phyloP scores from a whole-genome alignment of 2,888 invertebrate species.

The Selenia dentaria region DNA sequence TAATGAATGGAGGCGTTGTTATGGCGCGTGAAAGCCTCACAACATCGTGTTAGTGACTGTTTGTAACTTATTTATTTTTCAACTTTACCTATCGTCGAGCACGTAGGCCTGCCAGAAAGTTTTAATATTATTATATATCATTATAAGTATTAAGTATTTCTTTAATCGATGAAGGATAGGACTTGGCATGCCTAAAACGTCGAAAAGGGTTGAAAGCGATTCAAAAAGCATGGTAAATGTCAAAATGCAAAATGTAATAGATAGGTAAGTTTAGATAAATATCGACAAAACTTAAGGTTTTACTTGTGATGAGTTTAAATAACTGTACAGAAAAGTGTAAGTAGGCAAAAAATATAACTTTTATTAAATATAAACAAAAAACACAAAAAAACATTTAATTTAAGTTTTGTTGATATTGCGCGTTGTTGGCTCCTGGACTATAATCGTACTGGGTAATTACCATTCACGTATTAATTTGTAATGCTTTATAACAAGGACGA shows the following conservation, averaged over 20 bases:
- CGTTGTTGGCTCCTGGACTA: constrained; percentile 12
- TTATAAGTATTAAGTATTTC: constrained; percentile 5
- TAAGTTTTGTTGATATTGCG: constrained; percentile 14
- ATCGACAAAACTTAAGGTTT: constrained; percentile 14
- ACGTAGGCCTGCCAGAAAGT: constrained; percentile 59
- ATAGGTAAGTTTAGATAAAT: too few species aligned
- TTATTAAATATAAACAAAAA: too few species aligned
- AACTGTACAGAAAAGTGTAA: not conserved
- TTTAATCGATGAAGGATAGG: constrained; percentile 29
- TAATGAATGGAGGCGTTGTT: constrained; percentile 13
- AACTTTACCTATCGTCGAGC: constrained; percentile 66
- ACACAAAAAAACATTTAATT: not conserved
- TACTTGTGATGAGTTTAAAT: too few species aligned
- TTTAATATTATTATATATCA: constrained; percentile 28
- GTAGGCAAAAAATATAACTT: too few species aligned
- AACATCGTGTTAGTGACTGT: constrained; percentile 33
- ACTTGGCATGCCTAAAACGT: constrained; percentile 55
- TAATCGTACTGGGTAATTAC: too few species aligned
- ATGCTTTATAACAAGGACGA: too few species aligned
- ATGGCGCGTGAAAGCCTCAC: constrained; percentile 33
- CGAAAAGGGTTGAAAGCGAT: constrained; percentile 40
- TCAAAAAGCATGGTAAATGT: constrained; percentile 43
- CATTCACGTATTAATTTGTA: too few species aligned
- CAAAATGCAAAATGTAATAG: constrained; percentile 35
- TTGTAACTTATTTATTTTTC: constrained; percentile 35